These are phyloP conservation scores for Sclerurus mexicanus DNA, from an alignment of 2,113 vertebrate genomes.

Conservation along the genomic window DNA sequence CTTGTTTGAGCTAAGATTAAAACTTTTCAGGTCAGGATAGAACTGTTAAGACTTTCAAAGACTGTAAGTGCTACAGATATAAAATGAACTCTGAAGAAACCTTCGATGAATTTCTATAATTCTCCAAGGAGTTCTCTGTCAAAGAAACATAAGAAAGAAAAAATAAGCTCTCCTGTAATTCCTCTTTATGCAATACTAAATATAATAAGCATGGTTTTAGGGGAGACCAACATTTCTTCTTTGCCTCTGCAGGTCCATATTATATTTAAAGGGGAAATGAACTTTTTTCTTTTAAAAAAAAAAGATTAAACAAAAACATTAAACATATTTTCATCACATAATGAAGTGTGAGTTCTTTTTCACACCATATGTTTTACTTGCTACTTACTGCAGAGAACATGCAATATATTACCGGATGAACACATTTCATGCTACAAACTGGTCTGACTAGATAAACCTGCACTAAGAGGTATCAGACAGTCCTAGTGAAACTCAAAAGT, in stretches of 20 bases:
- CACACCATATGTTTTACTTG: conserved; percentile 33
- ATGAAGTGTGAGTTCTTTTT: background rate
- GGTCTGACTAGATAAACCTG: conserved; percentile 40
- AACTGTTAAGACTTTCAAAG: background rate
- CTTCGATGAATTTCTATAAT: background rate
- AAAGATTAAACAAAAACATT: conserved; percentile 34
- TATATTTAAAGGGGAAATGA: conserved; percentile 1
- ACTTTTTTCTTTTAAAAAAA: background rate
- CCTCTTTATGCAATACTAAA: background rate
- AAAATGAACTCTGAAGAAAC: background rate
- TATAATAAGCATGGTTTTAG: background rate
- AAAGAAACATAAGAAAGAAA: background rate
- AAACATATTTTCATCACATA: conserved; percentile 22
- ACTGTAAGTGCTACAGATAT: background rate
- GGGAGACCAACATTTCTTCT: background rate
- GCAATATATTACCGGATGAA: conserved; percentile 7
- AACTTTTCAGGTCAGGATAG: background rate
- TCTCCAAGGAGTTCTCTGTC: background rate
- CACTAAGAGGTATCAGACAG: background rate
- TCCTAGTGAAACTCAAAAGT: conserved; percentile 23
- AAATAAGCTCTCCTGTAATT: background rate
- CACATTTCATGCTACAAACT: conserved; percentile 19
- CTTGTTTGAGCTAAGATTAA: background rate
- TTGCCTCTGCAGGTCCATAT: background rate
- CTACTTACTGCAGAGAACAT: conserved; percentile 1